Percentiles rank a stretch among this genome's conserved stretches.
phyloP scores from a whole-genome alignment of 1,140 invertebrate species.

The Zaprionus camerounensis region DNA sequence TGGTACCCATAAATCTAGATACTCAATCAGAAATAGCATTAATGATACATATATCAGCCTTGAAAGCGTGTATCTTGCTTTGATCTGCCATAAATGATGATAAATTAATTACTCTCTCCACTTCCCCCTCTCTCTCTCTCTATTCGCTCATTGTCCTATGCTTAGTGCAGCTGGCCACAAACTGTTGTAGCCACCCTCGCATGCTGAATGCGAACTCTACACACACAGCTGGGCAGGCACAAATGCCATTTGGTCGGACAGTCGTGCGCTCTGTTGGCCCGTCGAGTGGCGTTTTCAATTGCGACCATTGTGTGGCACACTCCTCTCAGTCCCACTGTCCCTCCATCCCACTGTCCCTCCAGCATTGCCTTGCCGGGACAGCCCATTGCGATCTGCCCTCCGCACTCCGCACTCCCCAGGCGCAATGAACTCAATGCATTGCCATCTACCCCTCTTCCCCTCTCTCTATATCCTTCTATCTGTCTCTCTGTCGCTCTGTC shows the following conservation, averaged over 20 bases:
- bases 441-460: background rate
- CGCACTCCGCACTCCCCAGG: constrained; percentile 6
- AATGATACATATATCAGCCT: background rate
- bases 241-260: constrained; percentile 27
- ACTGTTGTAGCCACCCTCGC: constrained; percentile 9
- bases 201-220: background rate
- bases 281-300: constrained; percentile 71
- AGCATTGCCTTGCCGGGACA: background rate
- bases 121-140: background rate
- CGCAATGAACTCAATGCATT: constrained; percentile 48
- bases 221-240: constrained; percentile 18
- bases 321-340: background rate
- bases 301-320: constrained; percentile 54
- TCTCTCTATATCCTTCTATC: background rate
- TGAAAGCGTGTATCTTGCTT: background rate
- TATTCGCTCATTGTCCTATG: background rate
- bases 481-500: background rate
- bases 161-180: background rate
- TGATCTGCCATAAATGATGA: background rate
- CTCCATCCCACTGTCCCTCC: background rate
- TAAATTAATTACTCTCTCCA: background rate
- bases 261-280: constrained; percentile 37
- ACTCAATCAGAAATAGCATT: too few relatives aligned
- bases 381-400: background rate
- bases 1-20: too few relatives aligned